Evolutionary conservation across 2,113 vertebrate genomes (phyloP), one percentile per base, ranked within the genome.

Genomic region (Phyllopteryx taeniolatus): DNA sequence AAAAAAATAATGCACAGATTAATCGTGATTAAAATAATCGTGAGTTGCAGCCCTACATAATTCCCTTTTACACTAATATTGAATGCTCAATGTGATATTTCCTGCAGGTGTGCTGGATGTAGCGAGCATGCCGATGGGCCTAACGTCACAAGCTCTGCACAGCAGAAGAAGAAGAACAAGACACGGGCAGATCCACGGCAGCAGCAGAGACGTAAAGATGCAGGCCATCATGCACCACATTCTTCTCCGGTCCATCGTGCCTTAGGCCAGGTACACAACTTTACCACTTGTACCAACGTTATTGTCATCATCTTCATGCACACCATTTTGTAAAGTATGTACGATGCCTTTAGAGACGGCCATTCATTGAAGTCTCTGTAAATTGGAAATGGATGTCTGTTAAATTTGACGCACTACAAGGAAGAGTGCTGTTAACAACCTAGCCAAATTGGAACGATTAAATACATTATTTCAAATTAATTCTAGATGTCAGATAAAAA

Each of bases 191-290:
- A 78, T 12, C 79, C 76, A 73, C 73, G 54, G 19, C 75, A 60
- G n/a, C 70, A 61, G 63, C 79, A 83, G 20, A 68, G 49, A 72
- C 66, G 44, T 69, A 74, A 44, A 62, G 71, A 59, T 8, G 65
- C 46, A 31, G 68, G 20, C 43, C 70, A 74, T 70, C 60, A 51
- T 54, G 67, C 77, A 13, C 78, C 83, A 2, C 78, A 82, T 2
- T 71, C 83, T 1, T 93, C 92, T 66, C 87, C 91, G 0, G 43
- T 95, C 73, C 91, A 88, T 33, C 81, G 42, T 19, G 85, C 89
- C 42, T 77, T 94, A 57, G 90, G 88, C 84, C 89, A 93, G 93
- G 94, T 43, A 5, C 42, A 22, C 63, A 65, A 8, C 35, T 19
- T 22, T 20, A 62, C 8, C 33, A 62, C 33, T 5, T 39, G 17